phyloP scores from a whole-genome alignment of 2,888 invertebrate genomes.

The Creontiades dilutus region DNA sequence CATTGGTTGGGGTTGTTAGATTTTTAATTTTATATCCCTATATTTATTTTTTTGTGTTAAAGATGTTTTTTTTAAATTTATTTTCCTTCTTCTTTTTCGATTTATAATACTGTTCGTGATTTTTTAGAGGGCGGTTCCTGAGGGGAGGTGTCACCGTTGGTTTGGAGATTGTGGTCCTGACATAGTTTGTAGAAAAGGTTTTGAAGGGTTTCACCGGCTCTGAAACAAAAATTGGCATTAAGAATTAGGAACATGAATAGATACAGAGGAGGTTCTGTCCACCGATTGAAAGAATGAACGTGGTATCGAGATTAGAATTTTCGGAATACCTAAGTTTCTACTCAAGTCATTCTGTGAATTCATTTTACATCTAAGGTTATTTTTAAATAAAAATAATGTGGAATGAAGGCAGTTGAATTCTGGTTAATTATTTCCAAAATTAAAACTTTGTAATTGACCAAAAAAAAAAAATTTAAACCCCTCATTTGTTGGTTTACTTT shows the following conservation, averaged over 20 bases:
- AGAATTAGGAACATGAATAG: neutral
- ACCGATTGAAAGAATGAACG: too few relatives aligned
- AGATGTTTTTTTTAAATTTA: neutral
- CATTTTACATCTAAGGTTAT: too few relatives aligned
- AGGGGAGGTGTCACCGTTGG: slow-evolving; percentile 41
- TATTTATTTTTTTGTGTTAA: neutral
- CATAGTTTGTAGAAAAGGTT: slow-evolving; percentile 86
- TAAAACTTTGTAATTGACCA: too few relatives aligned
- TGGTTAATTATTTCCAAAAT: too few relatives aligned
- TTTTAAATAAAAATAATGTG: too few relatives aligned
- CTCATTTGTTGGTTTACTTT: too few relatives aligned
- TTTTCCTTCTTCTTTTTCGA: neutral
- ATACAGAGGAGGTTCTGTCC: too few relatives aligned
- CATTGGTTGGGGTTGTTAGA: neutral
- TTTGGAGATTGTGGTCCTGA: slow-evolving; percentile 79
- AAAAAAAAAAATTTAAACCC: too few relatives aligned
- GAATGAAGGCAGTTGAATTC: too few relatives aligned
- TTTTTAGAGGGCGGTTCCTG: slow-evolving; percentile 69
- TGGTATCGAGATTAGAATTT: too few relatives aligned
- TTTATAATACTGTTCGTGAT: slow-evolving; percentile 71
- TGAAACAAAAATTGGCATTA: slow-evolving; percentile 78
- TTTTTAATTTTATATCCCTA: neutral
- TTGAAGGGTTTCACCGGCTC: slow-evolving; percentile 87
- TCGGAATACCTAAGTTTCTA: too few relatives aligned
- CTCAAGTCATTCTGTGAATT: too few relatives aligned